Conservation (phyloP, 1,140 invertebrate species). For the Trachelipus rathkii region DNA sequence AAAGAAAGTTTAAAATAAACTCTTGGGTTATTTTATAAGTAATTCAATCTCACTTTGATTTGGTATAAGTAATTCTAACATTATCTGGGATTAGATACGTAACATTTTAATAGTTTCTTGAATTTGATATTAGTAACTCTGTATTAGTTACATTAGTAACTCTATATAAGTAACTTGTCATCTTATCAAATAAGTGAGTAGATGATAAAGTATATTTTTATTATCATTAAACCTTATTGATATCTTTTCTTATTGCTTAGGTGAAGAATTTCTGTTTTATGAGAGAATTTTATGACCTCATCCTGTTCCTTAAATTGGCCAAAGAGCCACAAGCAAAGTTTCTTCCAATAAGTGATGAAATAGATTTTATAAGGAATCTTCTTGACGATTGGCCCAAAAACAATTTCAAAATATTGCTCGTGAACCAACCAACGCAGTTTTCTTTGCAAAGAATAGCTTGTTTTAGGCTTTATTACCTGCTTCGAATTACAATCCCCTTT, state of each 20-base stretch:
- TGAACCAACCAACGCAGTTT: constrained; percentile 53
- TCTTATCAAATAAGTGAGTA: no score
- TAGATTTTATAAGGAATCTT: not conserved
- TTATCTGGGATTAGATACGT: no score
- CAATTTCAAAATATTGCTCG: constrained; percentile 2
- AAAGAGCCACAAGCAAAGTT: not conserved
- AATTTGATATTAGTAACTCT: no score
- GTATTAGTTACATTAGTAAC: no score
- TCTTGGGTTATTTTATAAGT: no score
- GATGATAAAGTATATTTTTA: no score
- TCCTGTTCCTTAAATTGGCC: not conserved
- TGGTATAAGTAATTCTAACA: no score
- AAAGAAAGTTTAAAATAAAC: no score
- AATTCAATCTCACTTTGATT: no score
- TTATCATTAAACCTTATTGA: no score
- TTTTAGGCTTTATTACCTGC: constrained; percentile 40
- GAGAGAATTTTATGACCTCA: not conserved
- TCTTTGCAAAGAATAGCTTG: constrained; percentile 38
- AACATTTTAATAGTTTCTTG: no score
- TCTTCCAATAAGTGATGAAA: not conserved
- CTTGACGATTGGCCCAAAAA: not conserved
- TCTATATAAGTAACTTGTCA: no score
- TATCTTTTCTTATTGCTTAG: not conserved
- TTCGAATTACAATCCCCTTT: constrained; percentile 32
- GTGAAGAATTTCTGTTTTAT: not conserved